Percentiles rank a stretch among this genome's conserved stretches.
Evolutionary conservation across 2,797 vertebrate species (phyloP).

Genomic region (Stomatorhinus walkeri): DNA sequence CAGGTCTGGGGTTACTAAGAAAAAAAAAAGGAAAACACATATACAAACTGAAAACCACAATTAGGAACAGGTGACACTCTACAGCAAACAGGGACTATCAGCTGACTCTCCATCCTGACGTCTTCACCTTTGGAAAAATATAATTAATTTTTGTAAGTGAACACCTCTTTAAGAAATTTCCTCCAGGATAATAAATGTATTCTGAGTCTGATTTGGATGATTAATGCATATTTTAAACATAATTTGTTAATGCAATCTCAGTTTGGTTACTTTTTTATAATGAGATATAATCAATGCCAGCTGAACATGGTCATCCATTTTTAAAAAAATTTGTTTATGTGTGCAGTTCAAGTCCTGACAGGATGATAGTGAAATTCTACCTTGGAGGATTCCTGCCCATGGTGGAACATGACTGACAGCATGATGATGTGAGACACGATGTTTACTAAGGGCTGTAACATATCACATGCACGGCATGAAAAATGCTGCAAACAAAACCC

Average conservation of each 20-base stretch:
- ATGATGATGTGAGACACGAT: neutral
- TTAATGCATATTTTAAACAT: neutral
- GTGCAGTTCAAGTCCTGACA: neutral
- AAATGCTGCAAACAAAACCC: slow-evolving; percentile 6
- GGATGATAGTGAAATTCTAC: neutral
- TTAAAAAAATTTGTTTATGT: neutral
- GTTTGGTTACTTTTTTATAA: neutral
- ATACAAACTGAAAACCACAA: neutral
- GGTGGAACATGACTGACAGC: neutral
- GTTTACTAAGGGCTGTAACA: neutral
- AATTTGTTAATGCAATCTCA: neutral
- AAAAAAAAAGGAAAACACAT: neutral
- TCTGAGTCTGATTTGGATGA: neutral
- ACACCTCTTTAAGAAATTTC: neutral
- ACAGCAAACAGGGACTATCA: neutral
- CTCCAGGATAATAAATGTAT: neutral
- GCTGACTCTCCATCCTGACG: neutral
- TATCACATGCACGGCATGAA: neutral
- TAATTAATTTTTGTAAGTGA: neutral
- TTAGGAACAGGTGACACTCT: neutral
- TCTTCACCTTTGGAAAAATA: neutral
- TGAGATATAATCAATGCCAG: neutral
- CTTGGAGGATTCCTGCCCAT: neutral
- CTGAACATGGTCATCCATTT: neutral
- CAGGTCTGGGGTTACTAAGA: neutral